Percentiles rank a stretch among this genome's conserved stretches.
Evolutionary conservation across 1,140 invertebrate genomes (phyloP).

Genomic region (Leptinotarsa undecemlineata): DNA sequence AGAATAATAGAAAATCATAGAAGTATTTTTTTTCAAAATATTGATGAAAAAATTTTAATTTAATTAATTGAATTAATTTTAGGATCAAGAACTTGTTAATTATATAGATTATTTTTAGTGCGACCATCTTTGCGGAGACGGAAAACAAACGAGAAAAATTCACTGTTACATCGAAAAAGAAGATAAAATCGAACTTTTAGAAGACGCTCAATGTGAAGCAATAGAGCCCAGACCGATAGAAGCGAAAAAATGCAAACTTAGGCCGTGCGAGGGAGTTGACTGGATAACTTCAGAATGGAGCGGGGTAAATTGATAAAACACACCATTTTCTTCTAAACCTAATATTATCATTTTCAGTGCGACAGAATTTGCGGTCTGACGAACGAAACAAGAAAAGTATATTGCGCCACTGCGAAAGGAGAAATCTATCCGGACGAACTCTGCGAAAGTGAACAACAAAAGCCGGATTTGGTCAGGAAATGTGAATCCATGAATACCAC

Average conservation of each 20-base stretch:
- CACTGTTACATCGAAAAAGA: constrained; percentile 74
- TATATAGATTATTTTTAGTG: constrained; percentile 64
- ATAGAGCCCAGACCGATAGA: constrained; percentile 68
- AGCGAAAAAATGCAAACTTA: constrained; percentile 72
- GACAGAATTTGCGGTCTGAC: constrained; percentile 63
- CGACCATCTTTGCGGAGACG: constrained; percentile 84
- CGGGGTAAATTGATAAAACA: constrained; percentile 67
- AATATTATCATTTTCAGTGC: constrained; percentile 41
- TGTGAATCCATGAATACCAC: constrained; percentile 63
- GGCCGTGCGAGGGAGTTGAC: constrained; percentile 89
- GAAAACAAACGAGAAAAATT: constrained; percentile 73
- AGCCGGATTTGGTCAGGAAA: constrained; percentile 64
- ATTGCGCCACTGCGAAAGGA: constrained; percentile 75
- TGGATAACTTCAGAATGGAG: constrained; percentile 89
- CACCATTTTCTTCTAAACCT: neutral
- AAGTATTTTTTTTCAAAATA: too few species aligned
- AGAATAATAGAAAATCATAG: too few species aligned
- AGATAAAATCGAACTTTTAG: constrained; percentile 70
- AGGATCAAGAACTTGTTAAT: constrained; percentile 12
- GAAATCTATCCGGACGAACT: constrained; percentile 73
- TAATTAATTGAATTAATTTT: too few species aligned
- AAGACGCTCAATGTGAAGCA: constrained; percentile 69
- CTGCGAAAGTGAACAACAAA: constrained; percentile 60
- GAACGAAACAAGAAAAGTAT: constrained; percentile 72
- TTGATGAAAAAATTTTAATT: too few species aligned